phyloP scores from a whole-genome alignment of 2,113 vertebrate species.

The Nycticorax nycticorax region DNA sequence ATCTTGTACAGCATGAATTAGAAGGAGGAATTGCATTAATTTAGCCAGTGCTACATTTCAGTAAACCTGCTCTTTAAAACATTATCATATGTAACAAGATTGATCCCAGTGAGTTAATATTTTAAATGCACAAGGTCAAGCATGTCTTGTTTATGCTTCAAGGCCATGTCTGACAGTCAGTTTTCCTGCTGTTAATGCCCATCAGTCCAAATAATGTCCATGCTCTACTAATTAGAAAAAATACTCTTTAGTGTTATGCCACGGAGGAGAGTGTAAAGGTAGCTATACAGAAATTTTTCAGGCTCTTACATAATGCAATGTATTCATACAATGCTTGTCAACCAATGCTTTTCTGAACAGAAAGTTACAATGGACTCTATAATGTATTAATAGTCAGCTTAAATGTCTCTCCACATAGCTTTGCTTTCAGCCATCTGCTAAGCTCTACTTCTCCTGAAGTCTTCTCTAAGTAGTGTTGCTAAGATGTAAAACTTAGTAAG shows the following conservation, averaged over 20 bases:
- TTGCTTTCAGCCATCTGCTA: constrained; percentile 9
- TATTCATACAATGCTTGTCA: background rate
- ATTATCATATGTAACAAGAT: background rate
- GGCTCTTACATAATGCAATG: background rate
- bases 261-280: background rate
- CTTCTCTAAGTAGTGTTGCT: background rate
- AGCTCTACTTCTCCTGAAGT: background rate
- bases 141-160: background rate
- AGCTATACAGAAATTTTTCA: background rate
- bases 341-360: background rate
- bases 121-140: background rate
- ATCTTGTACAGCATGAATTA: background rate
- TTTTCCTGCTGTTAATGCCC: background rate
- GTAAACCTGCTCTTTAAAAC: background rate
- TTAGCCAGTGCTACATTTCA: background rate
- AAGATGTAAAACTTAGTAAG: background rate
- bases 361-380: background rate
- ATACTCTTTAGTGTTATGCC: background rate
- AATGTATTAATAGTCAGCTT: background rate
- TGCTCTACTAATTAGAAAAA: background rate
- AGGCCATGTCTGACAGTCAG: background rate
- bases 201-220: background rate
- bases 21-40: background rate
- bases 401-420: background rate
- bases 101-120: background rate